A percentile compares a stretch with the other conserved stretches of the same genome.
Conservation (phyloP, 2,888 invertebrate genomes). For the Agrenia bidenticulata region DNA sequence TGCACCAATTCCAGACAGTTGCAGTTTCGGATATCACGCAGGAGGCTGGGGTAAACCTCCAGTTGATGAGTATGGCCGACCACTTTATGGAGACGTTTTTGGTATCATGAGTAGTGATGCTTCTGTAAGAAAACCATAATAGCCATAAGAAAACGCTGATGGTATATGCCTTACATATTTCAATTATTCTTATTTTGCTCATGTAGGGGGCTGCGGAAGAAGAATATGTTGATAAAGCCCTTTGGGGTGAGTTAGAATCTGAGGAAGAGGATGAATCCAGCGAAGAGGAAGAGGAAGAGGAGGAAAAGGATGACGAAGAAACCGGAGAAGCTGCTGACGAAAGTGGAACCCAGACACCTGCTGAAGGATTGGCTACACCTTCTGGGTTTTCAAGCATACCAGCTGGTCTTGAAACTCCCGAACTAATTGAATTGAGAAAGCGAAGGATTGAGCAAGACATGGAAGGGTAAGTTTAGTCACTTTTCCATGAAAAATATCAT, state of each 20-base stretch:
- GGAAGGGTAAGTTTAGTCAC: constrained; percentile 70
- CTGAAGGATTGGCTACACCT: constrained; percentile 91
- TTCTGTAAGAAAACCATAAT: constrained; percentile 31
- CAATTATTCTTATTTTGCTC: no score
- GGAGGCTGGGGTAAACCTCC: constrained; percentile 99
- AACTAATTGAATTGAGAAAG: constrained; percentile 96
- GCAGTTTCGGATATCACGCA: constrained; percentile 98
- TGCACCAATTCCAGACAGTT: constrained; percentile 96
- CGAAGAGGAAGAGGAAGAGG: constrained; percentile 64
- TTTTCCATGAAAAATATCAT: constrained; percentile 3
- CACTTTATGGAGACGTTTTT: constrained; percentile 98
- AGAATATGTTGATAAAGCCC: constrained; percentile 85
- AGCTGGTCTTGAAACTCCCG: constrained; percentile 96
- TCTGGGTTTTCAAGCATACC: constrained; percentile 88
- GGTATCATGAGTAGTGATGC: constrained; percentile 64
- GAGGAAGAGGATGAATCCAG: constrained; percentile 73
- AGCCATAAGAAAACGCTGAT: no score
- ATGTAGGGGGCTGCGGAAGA: constrained; percentile 60
- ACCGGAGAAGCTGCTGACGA: constrained; percentile 63
- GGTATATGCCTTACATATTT: no score
- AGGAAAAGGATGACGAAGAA: constrained; percentile 62
- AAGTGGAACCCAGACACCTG: constrained; percentile 87
- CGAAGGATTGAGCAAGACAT: constrained; percentile 93
- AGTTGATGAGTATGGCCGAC: constrained; percentile 96
- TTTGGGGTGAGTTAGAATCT: constrained; percentile 97